These are phyloP conservation scores for Caerostris darwini DNA, from an alignment of 1,140 invertebrate genomes.

Conservation along the genomic window DNA sequence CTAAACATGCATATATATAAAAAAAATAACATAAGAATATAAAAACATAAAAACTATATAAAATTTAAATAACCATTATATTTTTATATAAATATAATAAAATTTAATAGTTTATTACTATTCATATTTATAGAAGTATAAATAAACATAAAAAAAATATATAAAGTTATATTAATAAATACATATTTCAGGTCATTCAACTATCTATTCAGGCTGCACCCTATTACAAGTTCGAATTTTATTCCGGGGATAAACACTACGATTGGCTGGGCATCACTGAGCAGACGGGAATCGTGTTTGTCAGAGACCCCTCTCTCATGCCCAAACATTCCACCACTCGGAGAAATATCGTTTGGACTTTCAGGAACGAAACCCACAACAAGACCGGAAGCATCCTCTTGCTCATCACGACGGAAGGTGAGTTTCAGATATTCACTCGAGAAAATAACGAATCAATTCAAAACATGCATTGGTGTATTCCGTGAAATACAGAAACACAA, in stretches of 20 bases:
- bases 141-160: neutral
- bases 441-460: no score
- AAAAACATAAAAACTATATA: no score
- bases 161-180: no score
- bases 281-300: slow-evolving; percentile 40
- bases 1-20: no score
- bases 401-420: slow-evolving; percentile 35
- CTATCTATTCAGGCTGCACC: neutral
- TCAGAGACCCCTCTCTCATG: neutral
- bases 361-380: slow-evolving; percentile 21
- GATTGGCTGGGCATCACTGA: slow-evolving; percentile 56
- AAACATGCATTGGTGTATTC: no score
- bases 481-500: no score
- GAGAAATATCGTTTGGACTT: slow-evolving; percentile 34
- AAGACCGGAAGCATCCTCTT: neutral
- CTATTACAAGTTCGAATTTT: neutral
- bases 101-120: neutral
- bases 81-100: neutral
- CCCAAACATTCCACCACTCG: neutral
- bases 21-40: no score
- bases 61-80: neutral
- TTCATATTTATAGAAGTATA: neutral
- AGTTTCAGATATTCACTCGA: neutral
- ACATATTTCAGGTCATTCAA: slow-evolving; percentile 29
- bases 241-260: neutral